A percentile compares a stretch with the other conserved stretches of the same genome.
Conservation (phyloP, 1,140 invertebrate genomes). For the Kradibia gibbosae region DNA sequence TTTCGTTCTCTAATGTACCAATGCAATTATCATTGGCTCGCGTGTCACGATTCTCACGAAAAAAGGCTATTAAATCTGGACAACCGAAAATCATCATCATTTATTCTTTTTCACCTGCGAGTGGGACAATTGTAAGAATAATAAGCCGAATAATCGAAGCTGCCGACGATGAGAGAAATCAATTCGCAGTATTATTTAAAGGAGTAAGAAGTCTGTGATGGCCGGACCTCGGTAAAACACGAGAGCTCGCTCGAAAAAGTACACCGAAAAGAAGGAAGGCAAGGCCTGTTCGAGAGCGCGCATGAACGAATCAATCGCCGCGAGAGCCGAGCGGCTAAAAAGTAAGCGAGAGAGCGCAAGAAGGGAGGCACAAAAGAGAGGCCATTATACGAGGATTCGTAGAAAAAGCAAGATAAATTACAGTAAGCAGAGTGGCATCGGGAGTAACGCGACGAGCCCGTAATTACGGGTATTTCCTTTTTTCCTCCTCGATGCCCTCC, state of each 20-base stretch:
- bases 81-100: background rate
- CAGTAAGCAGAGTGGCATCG: background rate
- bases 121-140: too few species aligned
- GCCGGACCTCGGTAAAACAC: too few species aligned
- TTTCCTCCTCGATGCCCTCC: conserved; percentile 35
- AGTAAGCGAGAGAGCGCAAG: background rate
- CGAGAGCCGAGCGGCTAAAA: background rate
- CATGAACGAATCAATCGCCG: background rate
- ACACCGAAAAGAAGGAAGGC: background rate
- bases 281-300: background rate
- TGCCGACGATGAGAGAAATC: too few species aligned
- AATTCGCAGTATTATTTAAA: too few species aligned
- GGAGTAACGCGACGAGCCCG: conserved; percentile 41
- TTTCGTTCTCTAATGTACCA: too few species aligned
- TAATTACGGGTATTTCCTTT: conserved; percentile 42
- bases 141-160: too few species aligned
- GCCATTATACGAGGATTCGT: background rate
- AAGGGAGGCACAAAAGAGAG: background rate
- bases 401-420: conserved; percentile 22
- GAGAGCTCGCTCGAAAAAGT: too few species aligned
- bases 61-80: background rate
- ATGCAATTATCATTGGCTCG: too few species aligned
- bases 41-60: too few species aligned
- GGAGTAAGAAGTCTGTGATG: too few species aligned
- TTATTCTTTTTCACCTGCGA: too few species aligned